A percentile compares a stretch with the other conserved stretches of the same genome.
Conservation (phyloP, 2,888 invertebrate genomes). For the Ormyrus thymus region DNA sequence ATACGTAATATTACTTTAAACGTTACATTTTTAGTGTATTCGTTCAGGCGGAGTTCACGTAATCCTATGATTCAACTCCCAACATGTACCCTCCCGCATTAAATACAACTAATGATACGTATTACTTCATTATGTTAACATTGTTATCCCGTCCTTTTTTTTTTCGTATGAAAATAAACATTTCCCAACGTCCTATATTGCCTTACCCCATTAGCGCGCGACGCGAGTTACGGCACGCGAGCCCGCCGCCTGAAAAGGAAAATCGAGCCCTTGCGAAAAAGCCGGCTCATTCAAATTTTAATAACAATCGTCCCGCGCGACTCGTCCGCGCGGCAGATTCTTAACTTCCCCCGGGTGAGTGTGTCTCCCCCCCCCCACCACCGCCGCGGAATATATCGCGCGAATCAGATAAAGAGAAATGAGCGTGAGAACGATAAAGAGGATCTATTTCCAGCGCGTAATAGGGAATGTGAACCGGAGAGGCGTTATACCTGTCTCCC, state of each 20-base stretch:
- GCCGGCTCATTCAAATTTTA: background rate
- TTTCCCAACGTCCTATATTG: background rate
- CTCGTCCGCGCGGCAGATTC: background rate
- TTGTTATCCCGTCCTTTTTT: no score
- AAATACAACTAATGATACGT: no score
- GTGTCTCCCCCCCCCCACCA: no score
- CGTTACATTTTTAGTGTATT: background rate
- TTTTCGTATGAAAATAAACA: no score
- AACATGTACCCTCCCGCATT: background rate
- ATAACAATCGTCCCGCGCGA: background rate
- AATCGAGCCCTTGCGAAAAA: background rate
- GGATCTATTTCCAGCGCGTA: conserved; percentile 3
- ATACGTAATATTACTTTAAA: background rate
- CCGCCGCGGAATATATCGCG: no score
- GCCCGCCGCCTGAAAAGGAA: background rate
- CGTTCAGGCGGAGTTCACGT: conserved; percentile 19
- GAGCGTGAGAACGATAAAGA: conserved; percentile 34
- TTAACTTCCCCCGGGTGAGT: background rate
- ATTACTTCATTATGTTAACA: no score
- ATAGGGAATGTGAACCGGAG: conserved; percentile 21
- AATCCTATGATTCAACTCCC: conserved; percentile 23
- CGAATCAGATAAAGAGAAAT: conserved; percentile 16
- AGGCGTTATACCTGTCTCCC: conserved; percentile 16
- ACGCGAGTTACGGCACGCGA: background rate
- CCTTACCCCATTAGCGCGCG: background rate